A percentile compares a stretch with the other conserved stretches of the same genome.
phyloP scores from a whole-genome alignment of 2,888 invertebrate genomes.

The Labia minor region DNA sequence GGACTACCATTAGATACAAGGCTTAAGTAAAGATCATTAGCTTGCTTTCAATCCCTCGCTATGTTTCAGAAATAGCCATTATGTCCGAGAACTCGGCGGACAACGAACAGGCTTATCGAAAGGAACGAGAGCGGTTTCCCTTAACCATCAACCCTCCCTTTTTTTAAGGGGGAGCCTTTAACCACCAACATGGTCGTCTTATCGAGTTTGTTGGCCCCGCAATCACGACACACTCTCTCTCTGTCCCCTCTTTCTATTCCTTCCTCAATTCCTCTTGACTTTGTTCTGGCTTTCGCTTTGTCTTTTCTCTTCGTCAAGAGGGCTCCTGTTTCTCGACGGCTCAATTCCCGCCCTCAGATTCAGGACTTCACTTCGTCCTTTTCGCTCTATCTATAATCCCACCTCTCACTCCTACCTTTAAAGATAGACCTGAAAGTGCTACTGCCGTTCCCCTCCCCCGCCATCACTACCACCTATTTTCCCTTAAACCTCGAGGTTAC shows the following conservation, averaged over 20 bases:
- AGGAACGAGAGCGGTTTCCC: not conserved
- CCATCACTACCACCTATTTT: not conserved
- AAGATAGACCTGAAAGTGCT: not conserved
- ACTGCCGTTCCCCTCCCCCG: no score
- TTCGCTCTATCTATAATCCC: not conserved
- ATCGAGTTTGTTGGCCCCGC: slow-evolving; percentile 13
- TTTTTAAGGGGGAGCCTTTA: not conserved
- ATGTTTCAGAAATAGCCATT: not conserved
- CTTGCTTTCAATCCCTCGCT: not conserved
- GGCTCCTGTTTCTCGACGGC: slow-evolving; percentile 7
- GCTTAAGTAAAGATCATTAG: not conserved
- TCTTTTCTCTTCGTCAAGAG: not conserved
- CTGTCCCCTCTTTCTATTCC: not conserved
- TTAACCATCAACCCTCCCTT: not conserved
- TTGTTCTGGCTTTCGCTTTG: slow-evolving; percentile 13
- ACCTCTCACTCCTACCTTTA: not conserved
- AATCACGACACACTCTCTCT: not conserved
- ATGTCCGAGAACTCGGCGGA: not conserved
- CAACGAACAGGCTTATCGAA: slow-evolving; percentile 13
- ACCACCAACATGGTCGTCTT: slow-evolving; percentile 13
- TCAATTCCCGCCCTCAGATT: slow-evolving; percentile 13
- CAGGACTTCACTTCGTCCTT: not conserved
- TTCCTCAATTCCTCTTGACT: slow-evolving; percentile 8
- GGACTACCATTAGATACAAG: no score
- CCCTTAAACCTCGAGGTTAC: not conserved